Evolutionary conservation across 2,888 invertebrate species (phyloP).

Genomic region (Fragum fragum): DNA sequence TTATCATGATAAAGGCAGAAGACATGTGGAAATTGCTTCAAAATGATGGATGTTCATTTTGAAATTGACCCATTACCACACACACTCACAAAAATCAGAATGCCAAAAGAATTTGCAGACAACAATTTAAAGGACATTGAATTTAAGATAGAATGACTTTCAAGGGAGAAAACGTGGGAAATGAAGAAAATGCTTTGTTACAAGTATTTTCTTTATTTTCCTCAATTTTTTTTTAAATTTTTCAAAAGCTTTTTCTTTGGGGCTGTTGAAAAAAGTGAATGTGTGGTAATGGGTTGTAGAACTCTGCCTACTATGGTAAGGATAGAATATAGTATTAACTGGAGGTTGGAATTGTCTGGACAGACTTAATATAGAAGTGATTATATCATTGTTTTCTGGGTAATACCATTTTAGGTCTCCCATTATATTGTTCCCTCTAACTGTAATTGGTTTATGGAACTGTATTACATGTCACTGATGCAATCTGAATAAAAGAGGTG

Average conservation of each 20-base stretch:
- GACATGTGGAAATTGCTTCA: no score
- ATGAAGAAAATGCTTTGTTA: not conserved
- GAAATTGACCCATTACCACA: no score
- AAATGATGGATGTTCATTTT: no score
- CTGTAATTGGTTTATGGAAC: not conserved
- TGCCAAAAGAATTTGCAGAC: no score
- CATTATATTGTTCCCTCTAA: not conserved
- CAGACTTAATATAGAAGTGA: constrained; percentile 9
- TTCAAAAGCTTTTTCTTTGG: not conserved
- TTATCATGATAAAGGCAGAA: no score
- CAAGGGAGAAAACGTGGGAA: no score
- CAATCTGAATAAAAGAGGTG: not conserved
- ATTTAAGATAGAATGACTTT: no score
- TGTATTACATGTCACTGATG: not conserved
- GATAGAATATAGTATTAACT: not conserved
- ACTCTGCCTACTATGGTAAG: not conserved
- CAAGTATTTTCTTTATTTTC: not conserved
- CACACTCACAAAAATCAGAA: no score
- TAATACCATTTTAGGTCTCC: not conserved
- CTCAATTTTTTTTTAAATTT: not conserved
- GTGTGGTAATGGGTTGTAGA: not conserved
- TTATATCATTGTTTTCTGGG: not conserved
- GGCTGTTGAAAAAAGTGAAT: no score
- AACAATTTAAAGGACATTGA: no score
- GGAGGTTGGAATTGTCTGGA: constrained; percentile 12